A percentile compares a stretch with the other conserved stretches of the same genome.
Conservation (phyloP, 2,113 vertebrate species). For the Shinisaurus crocodilurus region DNA sequence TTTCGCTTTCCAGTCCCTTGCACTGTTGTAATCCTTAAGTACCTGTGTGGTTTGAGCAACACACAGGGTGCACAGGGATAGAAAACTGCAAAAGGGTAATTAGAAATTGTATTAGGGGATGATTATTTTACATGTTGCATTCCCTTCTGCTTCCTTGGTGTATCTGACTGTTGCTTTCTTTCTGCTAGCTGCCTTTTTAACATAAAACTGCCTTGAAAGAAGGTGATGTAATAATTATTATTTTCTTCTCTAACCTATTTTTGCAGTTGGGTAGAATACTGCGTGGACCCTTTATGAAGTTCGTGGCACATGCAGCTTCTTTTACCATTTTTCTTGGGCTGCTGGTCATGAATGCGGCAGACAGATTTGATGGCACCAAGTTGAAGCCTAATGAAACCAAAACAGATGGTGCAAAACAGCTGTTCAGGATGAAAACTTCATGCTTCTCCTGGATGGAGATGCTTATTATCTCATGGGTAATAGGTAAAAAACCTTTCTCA, state of each 20-base stretch:
- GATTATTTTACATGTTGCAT: neutral
- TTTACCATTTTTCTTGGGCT: slow-evolving; percentile 94
- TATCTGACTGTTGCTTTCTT: neutral
- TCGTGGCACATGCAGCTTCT: slow-evolving; percentile 95
- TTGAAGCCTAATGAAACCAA: slow-evolving; percentile 92
- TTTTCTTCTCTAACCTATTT: slow-evolving; percentile 51
- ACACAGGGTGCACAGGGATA: neutral
- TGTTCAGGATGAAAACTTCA: slow-evolving; percentile 97
- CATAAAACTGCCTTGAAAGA: slow-evolving; percentile 10
- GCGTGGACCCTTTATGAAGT: slow-evolving; percentile 95
- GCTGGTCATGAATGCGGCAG: slow-evolving; percentile 93
- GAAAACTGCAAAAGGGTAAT: neutral
- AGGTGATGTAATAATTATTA: slow-evolving; percentile 43
- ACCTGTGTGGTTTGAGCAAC: neutral
- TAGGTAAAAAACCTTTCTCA: slow-evolving; percentile 83
- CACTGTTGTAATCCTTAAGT: neutral
- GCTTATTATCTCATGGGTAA: slow-evolving; percentile 96
- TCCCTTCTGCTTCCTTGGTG: neutral
- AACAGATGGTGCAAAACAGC: slow-evolving; percentile 88
- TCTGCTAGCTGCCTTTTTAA: slow-evolving; percentile 21
- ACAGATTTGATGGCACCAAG: slow-evolving; percentile 92
- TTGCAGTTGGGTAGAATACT: slow-evolving; percentile 91
- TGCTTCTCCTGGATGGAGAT: slow-evolving; percentile 97
- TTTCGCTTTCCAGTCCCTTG: neutral
- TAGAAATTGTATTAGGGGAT: neutral